Percentiles rank a stretch among this genome's conserved stretches.
Conservation (phyloP, 2,113 vertebrate species). For the Pleuronectes platessa region DNA sequence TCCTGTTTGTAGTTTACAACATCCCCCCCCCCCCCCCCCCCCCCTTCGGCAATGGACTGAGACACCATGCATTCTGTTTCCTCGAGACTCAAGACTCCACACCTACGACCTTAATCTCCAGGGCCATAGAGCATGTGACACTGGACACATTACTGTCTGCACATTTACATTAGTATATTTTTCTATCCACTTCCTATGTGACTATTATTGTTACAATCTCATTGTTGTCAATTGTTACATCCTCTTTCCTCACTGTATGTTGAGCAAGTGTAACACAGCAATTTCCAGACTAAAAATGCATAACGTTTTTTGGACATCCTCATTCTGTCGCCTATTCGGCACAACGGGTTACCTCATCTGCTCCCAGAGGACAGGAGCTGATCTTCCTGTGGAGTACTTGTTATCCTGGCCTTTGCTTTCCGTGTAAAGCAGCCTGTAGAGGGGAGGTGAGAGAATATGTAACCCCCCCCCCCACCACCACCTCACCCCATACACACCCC, state of each 20-base stretch:
- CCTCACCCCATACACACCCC: background rate
- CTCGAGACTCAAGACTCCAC: too few relatives aligned
- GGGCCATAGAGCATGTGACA: too few relatives aligned
- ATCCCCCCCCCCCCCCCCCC: too few relatives aligned
- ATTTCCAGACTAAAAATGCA: background rate
- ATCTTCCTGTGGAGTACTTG: constrained; percentile 44
- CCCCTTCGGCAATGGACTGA: too few relatives aligned
- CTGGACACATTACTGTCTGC: background rate
- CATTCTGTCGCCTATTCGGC: background rate
- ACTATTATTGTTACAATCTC: background rate
- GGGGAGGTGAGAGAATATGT: too few relatives aligned
- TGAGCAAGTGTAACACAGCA: background rate
- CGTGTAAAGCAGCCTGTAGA: too few relatives aligned
- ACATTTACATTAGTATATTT: background rate
- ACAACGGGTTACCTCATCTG: constrained; percentile 45
- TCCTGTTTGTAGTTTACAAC: too few relatives aligned
- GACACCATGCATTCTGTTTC: too few relatives aligned
- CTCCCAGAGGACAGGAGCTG: constrained; percentile 32
- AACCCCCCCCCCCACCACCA: background rate
- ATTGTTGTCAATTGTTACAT: background rate
- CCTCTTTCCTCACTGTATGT: background rate
- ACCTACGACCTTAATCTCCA: too few relatives aligned
- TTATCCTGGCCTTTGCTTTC: constrained; percentile 29
- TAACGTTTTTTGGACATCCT: background rate
- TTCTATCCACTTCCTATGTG: background rate